These are phyloP conservation scores for Puffinus mauretanicus DNA, from an alignment of 2,113 vertebrate species.

Conservation along the genomic window DNA sequence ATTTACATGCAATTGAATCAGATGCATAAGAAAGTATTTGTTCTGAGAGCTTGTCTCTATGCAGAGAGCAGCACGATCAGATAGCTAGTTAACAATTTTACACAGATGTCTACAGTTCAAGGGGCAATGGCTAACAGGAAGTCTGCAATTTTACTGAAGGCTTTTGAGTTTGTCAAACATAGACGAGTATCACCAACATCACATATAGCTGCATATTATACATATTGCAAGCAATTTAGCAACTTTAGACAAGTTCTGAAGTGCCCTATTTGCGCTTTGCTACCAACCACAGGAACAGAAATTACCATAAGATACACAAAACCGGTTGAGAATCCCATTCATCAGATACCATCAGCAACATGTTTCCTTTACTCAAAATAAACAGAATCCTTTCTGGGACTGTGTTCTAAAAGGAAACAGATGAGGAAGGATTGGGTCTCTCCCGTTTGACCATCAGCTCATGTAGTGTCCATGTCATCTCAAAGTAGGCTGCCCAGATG, in stretches of 20 bases:
- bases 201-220: neutral
- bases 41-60: neutral
- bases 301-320: neutral
- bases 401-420: neutral
- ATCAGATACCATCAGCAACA: neutral
- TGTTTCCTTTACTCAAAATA: neutral
- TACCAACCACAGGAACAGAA: neutral
- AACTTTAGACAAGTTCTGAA: neutral
- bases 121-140: neutral
- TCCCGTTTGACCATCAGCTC: neutral
- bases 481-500: neutral
- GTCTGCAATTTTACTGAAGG: neutral
- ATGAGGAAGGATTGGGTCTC: neutral
- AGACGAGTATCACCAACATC: rapidly evolving
- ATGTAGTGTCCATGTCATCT: rapidly evolving
- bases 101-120: neutral
- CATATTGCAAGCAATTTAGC: neutral
- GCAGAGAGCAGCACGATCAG: neutral
- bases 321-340: neutral
- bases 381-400: neutral
- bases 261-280: neutral
- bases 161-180: neutral
- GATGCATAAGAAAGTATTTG: neutral
- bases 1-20: neutral
- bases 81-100: neutral